Percentiles rank a stretch among this genome's conserved stretches.
phyloP scores from a whole-genome alignment of 2,888 invertebrate species.

The Crematogaster levior region DNA sequence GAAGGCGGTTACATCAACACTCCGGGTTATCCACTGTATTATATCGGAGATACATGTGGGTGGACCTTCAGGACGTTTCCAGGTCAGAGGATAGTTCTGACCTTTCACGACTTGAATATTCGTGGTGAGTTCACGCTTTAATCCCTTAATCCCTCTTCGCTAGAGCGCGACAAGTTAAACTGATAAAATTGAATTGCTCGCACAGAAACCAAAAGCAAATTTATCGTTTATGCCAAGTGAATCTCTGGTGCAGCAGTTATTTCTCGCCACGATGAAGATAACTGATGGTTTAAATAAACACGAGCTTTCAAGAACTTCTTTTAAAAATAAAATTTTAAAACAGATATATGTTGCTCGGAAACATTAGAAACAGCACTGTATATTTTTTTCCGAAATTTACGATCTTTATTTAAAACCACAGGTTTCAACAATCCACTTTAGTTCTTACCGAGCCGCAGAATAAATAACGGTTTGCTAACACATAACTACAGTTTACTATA shows the following conservation, averaged over 20 bases:
- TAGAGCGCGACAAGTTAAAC: background rate
- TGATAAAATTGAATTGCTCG: background rate
- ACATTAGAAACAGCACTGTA: background rate
- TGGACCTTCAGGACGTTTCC: conserved; percentile 89
- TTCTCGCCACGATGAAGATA: background rate
- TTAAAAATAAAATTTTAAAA: conserved; percentile 1
- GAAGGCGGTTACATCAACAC: conserved; percentile 83
- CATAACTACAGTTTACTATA: background rate
- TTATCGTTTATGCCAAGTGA: background rate
- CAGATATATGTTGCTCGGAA: background rate
- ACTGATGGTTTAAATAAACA: background rate
- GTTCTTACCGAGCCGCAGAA: background rate
- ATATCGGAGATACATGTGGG: conserved; percentile 90
- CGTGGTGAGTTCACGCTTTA: conserved; percentile 87
- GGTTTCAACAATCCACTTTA: background rate
- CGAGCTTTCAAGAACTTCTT: background rate
- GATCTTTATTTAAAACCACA: background rate
- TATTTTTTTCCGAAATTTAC: conserved; percentile 20
- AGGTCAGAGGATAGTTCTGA: conserved; percentile 89
- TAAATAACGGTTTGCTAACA: background rate
- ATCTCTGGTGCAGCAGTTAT: background rate
- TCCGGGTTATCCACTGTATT: conserved; percentile 92
- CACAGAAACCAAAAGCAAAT: background rate
- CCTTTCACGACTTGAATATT: conserved; percentile 90
- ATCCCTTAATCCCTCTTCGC: background rate